Percentiles rank a stretch among this genome's conserved stretches.
These are phyloP conservation scores for Drosophila ambigua DNA, from an alignment of 1,140 invertebrate species.

Conservation along the genomic window DNA sequence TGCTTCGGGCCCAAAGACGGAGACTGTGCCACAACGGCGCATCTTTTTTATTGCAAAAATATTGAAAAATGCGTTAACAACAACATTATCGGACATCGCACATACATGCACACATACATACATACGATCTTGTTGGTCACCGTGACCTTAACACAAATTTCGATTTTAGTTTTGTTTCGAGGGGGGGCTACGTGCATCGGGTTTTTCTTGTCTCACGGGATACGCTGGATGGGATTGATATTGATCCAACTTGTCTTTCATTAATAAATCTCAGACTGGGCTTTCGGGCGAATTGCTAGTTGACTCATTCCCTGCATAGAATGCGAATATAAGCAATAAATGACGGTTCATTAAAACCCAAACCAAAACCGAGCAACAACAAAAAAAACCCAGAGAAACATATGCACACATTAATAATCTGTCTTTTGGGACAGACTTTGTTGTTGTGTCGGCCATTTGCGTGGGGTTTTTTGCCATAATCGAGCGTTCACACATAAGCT, in stretches of 20 bases:
- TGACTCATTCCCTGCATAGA: constrained; percentile 23
- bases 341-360: constrained; percentile 45
- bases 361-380: too few species aligned
- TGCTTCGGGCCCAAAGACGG: constrained; percentile 14
- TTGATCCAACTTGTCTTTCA: constrained; percentile 21
- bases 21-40: constrained; percentile 33
- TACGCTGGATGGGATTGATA: constrained; percentile 5
- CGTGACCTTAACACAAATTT: constrained; percentile 81
- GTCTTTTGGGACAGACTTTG: constrained; percentile 29
- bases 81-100: constrained; percentile 29
- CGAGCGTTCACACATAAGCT: constrained; percentile 65
- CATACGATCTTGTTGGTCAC: constrained; percentile 64
- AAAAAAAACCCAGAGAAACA: constrained; percentile 20
- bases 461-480: constrained; percentile 68
- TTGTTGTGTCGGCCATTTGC: constrained; percentile 47
- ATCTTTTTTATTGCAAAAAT: constrained; percentile 82
- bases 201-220: constrained; percentile 28
- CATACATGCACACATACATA: too few species aligned
- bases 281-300: constrained; percentile 11
- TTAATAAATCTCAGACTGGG: constrained; percentile 25
- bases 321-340: constrained; percentile 5
- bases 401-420: constrained; percentile 46
- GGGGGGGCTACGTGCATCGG: constrained; percentile 57
- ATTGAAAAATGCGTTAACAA: constrained; percentile 77
- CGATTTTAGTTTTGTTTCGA: constrained; percentile 49